Conservation (phyloP, 2,113 vertebrate species). For the Eulemur rufifrons region DNA sequence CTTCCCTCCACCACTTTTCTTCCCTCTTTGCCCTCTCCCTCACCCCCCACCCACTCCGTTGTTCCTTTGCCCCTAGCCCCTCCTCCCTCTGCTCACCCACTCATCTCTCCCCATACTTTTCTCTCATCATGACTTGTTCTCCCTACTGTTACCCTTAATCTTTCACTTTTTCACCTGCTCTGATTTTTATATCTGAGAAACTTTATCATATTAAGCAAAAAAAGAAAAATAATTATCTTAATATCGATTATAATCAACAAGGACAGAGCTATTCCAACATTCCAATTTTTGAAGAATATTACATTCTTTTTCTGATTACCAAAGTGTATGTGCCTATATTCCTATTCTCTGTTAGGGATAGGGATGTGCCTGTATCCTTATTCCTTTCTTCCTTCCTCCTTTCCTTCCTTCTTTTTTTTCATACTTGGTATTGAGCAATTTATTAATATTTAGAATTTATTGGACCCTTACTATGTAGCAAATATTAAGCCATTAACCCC, state of each 20-base stretch:
- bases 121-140: neutral
- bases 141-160: neutral
- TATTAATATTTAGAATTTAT: neutral
- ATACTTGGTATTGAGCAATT: neutral
- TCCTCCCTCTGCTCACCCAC: too few species aligned
- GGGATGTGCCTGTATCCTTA: too few species aligned
- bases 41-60: accelerated
- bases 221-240: neutral
- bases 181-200: neutral
- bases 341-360: too few species aligned
- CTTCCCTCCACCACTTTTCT: neutral
- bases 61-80: too few species aligned
- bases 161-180: neutral
- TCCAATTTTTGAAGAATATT: neutral
- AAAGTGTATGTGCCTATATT: neutral
- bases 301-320: neutral
- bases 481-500: neutral
- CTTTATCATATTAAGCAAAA: neutral
- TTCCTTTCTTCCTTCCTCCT: neutral
- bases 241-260: neutral
- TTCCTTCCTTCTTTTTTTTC: neutral
- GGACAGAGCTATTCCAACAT: neutral
- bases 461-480: neutral
- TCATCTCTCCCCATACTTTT: neutral
- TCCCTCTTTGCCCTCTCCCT: neutral